Evolutionary conservation across 2,113 vertebrate species (phyloP).

Genomic region (Empidonax alnorum): DNA sequence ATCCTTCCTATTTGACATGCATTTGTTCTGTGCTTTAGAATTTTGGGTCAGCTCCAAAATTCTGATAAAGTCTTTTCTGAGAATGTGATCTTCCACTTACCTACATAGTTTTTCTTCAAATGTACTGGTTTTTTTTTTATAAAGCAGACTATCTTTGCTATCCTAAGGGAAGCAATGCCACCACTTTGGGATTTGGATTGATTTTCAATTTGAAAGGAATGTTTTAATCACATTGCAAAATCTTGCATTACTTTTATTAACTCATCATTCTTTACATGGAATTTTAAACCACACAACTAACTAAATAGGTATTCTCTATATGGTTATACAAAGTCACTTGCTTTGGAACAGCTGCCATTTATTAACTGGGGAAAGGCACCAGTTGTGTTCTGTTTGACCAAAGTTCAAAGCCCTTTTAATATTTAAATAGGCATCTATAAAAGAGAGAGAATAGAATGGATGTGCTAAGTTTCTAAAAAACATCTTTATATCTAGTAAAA

Average conservation of each 20-base stretch:
- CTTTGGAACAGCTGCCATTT: neutral
- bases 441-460: neutral
- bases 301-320: rapidly evolving
- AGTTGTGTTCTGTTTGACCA: neutral
- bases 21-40: neutral
- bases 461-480: neutral
- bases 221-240: neutral
- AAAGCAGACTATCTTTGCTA: neutral
- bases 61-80: neutral
- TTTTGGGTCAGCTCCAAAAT: neutral
- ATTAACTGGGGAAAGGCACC: neutral
- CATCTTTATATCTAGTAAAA: neutral
- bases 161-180: neutral
- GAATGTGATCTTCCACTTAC: neutral
- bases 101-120: neutral
- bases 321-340: neutral
- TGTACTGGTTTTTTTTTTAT: neutral
- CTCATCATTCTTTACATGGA: neutral
- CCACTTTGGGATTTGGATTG: neutral
- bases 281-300: neutral
- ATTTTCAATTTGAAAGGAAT: neutral
- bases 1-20: neutral
- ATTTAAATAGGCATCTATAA: neutral
- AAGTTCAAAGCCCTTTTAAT: neutral
- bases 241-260: neutral